A percentile compares a stretch with the other conserved stretches of the same genome.
Evolutionary conservation across 2,113 vertebrate genomes (phyloP).

Genomic region (Sceloporus tristichus): DNA sequence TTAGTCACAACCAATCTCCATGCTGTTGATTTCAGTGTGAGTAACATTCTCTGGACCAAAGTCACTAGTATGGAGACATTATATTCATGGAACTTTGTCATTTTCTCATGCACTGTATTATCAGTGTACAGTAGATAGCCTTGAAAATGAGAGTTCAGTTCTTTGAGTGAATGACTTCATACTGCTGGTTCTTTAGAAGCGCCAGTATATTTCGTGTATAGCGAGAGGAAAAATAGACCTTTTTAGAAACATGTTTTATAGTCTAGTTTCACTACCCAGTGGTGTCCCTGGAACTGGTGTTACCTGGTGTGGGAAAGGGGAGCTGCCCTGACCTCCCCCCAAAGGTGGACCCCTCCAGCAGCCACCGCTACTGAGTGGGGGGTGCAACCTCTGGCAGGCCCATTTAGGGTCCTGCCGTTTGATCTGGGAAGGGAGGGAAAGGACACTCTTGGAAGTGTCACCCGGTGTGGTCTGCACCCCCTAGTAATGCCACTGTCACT

Average conservation of each 20-base stretch:
- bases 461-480: too few species aligned
- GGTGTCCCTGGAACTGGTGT: not conserved
- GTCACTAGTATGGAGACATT: not conserved
- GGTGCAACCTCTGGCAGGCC: too few species aligned
- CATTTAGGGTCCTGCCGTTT: too few species aligned
- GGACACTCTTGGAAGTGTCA: too few species aligned
- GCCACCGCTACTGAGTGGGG: too few species aligned
- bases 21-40: not conserved
- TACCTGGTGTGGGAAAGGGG: too few species aligned
- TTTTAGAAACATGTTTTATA: slow-evolving; percentile 15
- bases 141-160: not conserved
- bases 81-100: not conserved
- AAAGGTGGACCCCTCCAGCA: too few species aligned
- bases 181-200: not conserved
- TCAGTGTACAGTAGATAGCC: not conserved
- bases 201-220: not conserved
- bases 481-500: not conserved
- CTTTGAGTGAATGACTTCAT: slow-evolving; percentile 1
- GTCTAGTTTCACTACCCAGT: slow-evolving; percentile 37
- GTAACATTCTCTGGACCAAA: not conserved
- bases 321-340: too few species aligned
- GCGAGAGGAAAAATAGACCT: not conserved
- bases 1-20: not conserved
- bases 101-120: not conserved
- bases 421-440: too few species aligned